Base-by-base conservation (phyloP, 2,888 invertebrate species). In the Scaptomyza polygonia region DNA sequence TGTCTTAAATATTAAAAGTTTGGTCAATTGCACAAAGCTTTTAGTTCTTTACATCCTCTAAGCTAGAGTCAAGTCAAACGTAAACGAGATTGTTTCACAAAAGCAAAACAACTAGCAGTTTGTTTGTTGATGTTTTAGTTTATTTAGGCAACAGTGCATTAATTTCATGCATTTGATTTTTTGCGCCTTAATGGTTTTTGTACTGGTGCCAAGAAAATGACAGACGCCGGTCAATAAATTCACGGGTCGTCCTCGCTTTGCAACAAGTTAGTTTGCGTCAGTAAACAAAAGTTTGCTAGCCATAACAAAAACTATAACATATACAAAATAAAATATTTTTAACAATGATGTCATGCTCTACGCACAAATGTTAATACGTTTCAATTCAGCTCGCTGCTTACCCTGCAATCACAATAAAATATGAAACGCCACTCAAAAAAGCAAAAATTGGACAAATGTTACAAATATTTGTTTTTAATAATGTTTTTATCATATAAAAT, bases 151-250 rank as follows among this genome's bases (percentile, higher is more conserved):
- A 51, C 53, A 66, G 32, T 62, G 42, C 29, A 67, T 65, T 71
- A 63, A 21, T 54, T 51, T 43, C 61, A 40, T 44, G 32, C 47
- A n/a, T 21, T 18, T 30, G 14, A 12, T 11, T 58, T 58, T 61
- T 64, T 25, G 25, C 25, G 25, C 25, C 25, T 25, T 25, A 4
- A 68, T 68, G 58, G 43, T 44, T 77, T 61, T 67, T 81, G 79
- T 53, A 21, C 47, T 45, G 61, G 42, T 80, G 79, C 85, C 87
- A 80, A 86, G 51, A 77, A 77, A 65, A 45, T 25, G 48, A 27
- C 64, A 63, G 68, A 59, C 53, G 61, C 55, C 52, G 58, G 57
- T 78, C 74, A 65, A 68, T 52, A 74, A 65, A 53, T 48, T 54
- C 30, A 52, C 44, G 32, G 49, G 48, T 48, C 25, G 32, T 43